A percentile compares a stretch with the other conserved stretches of the same genome.
phyloP scores from a whole-genome alignment of 2,113 vertebrate species.

The Oreocharis arfaki region DNA sequence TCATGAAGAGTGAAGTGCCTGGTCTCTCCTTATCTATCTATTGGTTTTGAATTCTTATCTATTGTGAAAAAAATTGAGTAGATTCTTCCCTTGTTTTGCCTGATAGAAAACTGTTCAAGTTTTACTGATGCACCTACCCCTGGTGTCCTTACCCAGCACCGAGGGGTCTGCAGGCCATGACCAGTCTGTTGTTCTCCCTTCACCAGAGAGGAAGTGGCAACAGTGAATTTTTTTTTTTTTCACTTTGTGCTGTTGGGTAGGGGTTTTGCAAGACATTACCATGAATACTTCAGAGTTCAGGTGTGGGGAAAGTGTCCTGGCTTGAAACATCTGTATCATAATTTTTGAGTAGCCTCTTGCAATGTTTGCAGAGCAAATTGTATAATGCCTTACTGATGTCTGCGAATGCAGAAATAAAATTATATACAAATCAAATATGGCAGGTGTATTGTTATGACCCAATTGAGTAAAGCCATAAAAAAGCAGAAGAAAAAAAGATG shows the following conservation, averaged over 20 bases:
- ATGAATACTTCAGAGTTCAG: background rate
- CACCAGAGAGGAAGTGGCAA: background rate
- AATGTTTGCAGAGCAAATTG: background rate
- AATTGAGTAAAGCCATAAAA: background rate
- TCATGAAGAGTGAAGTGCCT: background rate
- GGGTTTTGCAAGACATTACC: background rate
- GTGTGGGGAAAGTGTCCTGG: background rate
- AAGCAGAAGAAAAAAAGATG: background rate
- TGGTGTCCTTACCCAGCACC: background rate
- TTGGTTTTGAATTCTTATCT: background rate
- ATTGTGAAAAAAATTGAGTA: background rate
- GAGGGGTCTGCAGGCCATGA: background rate
- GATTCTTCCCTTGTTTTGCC: background rate
- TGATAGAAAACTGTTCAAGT: background rate
- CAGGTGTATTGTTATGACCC: background rate
- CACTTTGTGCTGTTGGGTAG: background rate
- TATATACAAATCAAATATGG: background rate
- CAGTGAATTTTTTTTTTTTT: background rate
- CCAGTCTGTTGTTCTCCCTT: background rate
- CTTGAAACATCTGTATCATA: background rate
- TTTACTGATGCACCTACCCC: background rate
- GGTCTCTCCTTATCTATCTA: background rate
- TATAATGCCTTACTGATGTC: background rate
- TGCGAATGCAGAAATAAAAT: background rate
- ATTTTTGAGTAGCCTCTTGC: background rate